Evolutionary conservation across 1,140 invertebrate genomes (phyloP), one percentile per base, ranked within the genome.

Genomic region (Acromyrmex charruanus): DNA sequence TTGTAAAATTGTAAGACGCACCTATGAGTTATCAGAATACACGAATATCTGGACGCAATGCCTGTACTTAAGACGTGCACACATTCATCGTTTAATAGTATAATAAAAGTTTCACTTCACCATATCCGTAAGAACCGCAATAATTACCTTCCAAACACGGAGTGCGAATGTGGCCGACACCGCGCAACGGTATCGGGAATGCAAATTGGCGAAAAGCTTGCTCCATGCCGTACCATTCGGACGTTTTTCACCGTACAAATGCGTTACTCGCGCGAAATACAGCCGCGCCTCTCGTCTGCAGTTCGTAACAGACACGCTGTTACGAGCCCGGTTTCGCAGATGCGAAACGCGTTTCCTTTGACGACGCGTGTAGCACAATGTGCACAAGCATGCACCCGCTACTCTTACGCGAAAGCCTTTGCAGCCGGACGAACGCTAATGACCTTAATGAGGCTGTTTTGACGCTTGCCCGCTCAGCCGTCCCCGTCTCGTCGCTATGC

Each of bases 401-500:
- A 88, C 85, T 90, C 86, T 88, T 86, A 72, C 81, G 71, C 86
- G 53, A 65, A 55, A 79, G 59, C 74, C 89, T 91, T 91, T 89
- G 74, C 77, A 88, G 72, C 58, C 77, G 74, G 85, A 81, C 85
- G 88, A 91, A 90, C 89, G 90, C 88, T 93, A 93, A 93, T 92
- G 86, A 91, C 85, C 91, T 88, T 93, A 92, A 93, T 92, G 89
- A 93, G 91, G 88, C 91, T 92, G 91, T 93, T 93, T 92, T 92
- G 91, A 92, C 91, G 92, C 91, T 92, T 87, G 92, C 89, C 84
- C 90, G 82, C 63, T 61, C 77, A 53, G 63, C 77, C 77, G 81
- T 89, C 86, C 51, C 85, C 58, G 49, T 21, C 61, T 44, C 35
- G 44, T 25, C 53, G 53, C 61, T 59, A 59, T 81, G 82, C 87